Base-by-base conservation (phyloP, 30 jellyfish, hydroid and myxozoan species). In the Chrysaora quinquecirrha region DNA sequence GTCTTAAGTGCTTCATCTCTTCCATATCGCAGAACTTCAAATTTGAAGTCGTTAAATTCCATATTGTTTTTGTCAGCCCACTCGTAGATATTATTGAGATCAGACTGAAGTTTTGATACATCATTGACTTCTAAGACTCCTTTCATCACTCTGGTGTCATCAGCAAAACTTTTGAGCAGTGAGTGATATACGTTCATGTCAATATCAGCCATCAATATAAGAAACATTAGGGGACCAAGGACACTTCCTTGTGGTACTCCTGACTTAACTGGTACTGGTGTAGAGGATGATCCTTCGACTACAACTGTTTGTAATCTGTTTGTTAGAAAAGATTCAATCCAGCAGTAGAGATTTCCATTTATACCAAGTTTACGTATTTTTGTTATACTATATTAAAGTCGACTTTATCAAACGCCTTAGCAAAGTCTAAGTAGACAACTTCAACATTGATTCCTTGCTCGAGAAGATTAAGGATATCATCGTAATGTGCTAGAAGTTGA, bases 241-340 rank as follows among this genome's bases (percentile, higher is more conserved):
- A 70, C 32, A 3, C 30, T 3, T 31, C 69, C 82, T 25, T 70
- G 82, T 2, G 25, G 25, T 10, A 33, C 82, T 2, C 69, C 29
- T 70, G 65, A 52, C 29, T 10, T 20, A 52, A 52, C 68, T 9
- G 68, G 68, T 9, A 25, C 24, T 20, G 68, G 68, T 2, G 32
- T 70, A 4, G 82, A 70, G 69, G 75, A 3, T 3, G 19, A 78
- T 4, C 82, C 82, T 1, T 70, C 69, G 6, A 70, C 82, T 70
- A 70, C 30, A 10, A 70, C 82, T 1, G 65, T 23, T 70, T 74
- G 78, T 3, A 2, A 14, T 23, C 84, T 49, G 22, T 74, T 28
- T 22, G 46, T 74, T 7, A 74, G 86, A 74, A 74, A 74, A 10
- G 78, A 48, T 6, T 20, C 4, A 3, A 74, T 38, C 86, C 86